Conservation (phyloP, 2,113 vertebrate genomes). For the Paratilapia polleni region DNA sequence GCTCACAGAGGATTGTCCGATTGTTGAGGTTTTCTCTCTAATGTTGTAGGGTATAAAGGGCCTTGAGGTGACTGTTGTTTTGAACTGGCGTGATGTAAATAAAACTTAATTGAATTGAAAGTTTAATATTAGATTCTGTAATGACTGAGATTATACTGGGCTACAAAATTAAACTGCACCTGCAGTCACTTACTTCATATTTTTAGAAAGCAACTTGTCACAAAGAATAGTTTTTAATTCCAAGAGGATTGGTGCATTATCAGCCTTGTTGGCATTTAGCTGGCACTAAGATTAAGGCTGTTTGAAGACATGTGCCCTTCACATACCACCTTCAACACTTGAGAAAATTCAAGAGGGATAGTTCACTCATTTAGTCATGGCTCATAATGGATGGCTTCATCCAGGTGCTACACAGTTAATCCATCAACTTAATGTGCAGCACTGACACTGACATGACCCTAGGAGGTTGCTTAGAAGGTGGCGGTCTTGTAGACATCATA, state of each 20-base stretch:
- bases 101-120: neutral
- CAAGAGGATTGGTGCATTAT: neutral
- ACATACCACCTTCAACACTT: slow-evolving; percentile 1
- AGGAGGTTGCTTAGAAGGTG: slow-evolving; percentile 24
- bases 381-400: slow-evolving; percentile 35
- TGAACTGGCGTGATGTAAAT: neutral
- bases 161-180: neutral
- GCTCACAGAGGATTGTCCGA: neutral
- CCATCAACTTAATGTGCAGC: slow-evolving; percentile 30
- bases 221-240: too few species aligned
- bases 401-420: slow-evolving; percentile 9
- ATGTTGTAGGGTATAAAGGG: neutral
- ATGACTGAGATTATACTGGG: neutral
- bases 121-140: neutral
- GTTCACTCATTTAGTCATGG: neutral
- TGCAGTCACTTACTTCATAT: neutral
- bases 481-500: neutral
- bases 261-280: neutral
- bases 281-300: neutral
- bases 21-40: neutral
- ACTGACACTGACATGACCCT: slow-evolving; percentile 12
- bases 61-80: neutral
- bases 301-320: slow-evolving; percentile 23
- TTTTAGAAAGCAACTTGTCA: neutral
- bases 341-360: neutral